phyloP scores from a whole-genome alignment of 2,888 invertebrate genomes.

The Drosophila melanosoma region DNA sequence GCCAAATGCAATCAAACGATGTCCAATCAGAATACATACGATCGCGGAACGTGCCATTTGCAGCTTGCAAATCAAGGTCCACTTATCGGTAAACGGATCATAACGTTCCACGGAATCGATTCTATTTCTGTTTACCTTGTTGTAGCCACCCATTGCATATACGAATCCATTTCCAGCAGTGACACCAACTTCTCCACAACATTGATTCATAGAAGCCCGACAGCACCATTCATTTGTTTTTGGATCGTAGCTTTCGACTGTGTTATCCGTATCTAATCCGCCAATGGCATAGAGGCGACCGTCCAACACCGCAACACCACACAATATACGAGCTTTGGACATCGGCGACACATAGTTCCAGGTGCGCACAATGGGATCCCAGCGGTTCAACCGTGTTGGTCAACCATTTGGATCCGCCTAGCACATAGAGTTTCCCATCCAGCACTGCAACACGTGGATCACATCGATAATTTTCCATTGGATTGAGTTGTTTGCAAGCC shows the following conservation, averaged over 20 bases:
- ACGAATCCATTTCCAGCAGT: slow-evolving; percentile 94
- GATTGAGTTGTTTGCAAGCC: slow-evolving; percentile 91
- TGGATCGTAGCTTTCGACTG: slow-evolving; percentile 94
- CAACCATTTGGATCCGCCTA: slow-evolving; percentile 98
- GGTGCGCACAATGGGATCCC: slow-evolving; percentile 94
- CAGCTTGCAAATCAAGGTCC: slow-evolving; percentile 93
- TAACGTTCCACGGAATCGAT: slow-evolving; percentile 94
- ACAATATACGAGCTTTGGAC: slow-evolving; percentile 92
- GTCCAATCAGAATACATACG: slow-evolving; percentile 93
- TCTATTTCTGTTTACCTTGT: no score
- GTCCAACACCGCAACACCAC: slow-evolving; percentile 94
- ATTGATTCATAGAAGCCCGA: slow-evolving; percentile 93
- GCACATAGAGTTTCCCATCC: slow-evolving; percentile 94
- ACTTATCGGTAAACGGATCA: slow-evolving; percentile 91
- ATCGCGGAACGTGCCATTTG: slow-evolving; percentile 94
- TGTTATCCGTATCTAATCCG: slow-evolving; percentile 93
- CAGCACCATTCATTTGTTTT: slow-evolving; percentile 91
- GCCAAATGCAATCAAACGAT: slow-evolving; percentile 91
- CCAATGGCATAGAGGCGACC: slow-evolving; percentile 95
- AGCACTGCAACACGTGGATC: slow-evolving; percentile 92
- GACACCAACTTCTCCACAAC: slow-evolving; percentile 95
- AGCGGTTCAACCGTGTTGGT: slow-evolving; percentile 95
- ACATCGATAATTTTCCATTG: slow-evolving; percentile 95
- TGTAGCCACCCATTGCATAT: slow-evolving; percentile 93
- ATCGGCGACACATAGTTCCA: slow-evolving; percentile 97